Percentiles rank a stretch among this genome's conserved stretches.
These are phyloP conservation scores for Lepidotrigona ventralis DNA, from an alignment of 1,140 invertebrate genomes.

Conservation along the genomic window DNA sequence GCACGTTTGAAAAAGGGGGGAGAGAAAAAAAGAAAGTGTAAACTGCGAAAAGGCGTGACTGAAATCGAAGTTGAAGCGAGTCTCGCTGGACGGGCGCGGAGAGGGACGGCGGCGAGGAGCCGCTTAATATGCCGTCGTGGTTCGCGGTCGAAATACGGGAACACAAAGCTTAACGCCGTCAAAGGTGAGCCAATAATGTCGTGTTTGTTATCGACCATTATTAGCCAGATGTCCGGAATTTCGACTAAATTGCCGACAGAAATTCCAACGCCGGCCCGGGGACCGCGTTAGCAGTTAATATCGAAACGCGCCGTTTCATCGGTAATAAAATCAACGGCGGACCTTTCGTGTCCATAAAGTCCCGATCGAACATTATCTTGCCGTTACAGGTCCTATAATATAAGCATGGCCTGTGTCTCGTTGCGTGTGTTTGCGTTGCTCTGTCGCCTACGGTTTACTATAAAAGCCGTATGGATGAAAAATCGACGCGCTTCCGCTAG, in stretches of 20 bases:
- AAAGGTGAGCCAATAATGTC: conserved; percentile 47
- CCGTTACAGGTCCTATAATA: conserved; percentile 13
- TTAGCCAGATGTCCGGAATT: conserved; percentile 48
- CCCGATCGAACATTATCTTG: conserved; percentile 20
- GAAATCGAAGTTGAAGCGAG: background rate
- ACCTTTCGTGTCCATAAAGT: conserved; percentile 7
- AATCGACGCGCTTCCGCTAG: background rate
- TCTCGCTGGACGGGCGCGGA: background rate
- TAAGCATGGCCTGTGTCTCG: background rate
- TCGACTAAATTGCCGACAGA: conserved; percentile 47
- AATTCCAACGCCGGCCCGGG: conserved; percentile 18
- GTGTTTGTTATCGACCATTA: conserved; percentile 48
- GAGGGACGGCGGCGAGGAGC: background rate
- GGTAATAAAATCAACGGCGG: conserved; percentile 36
- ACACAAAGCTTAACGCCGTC: conserved; percentile 41
- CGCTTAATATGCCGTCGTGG: conserved; percentile 20
- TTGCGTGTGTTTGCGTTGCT: background rate
- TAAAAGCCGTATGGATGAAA: background rate
- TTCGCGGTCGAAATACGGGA: conserved; percentile 32
- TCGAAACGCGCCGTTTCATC: conserved; percentile 27
- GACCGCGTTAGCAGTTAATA: conserved; percentile 41
- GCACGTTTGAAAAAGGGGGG: background rate
- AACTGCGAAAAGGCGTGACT: background rate
- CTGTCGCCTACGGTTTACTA: background rate
- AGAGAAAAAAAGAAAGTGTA: background rate